A percentile compares a stretch with the other conserved stretches of the same genome.
These are phyloP conservation scores for Drosophila sechellia DNA, from an alignment of 1,140 invertebrate species.

Conservation along the genomic window DNA sequence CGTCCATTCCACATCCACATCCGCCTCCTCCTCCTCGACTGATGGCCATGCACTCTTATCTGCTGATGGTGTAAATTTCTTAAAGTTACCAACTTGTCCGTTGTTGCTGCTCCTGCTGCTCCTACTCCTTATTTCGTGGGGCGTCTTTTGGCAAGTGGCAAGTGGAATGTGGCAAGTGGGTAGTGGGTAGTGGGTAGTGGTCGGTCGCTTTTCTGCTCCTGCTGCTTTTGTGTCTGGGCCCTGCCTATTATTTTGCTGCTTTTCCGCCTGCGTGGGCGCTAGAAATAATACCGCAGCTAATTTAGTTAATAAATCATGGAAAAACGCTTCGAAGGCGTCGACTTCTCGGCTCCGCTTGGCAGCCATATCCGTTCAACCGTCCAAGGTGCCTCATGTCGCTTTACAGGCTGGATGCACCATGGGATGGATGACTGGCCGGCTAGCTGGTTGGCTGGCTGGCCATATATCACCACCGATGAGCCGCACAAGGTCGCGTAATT, in stretches of 20 bases:
- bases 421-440: background rate
- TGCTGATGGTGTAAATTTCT: constrained; percentile 83
- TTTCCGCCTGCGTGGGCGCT: constrained; percentile 8
- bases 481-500: constrained; percentile 50
- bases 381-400: too few species aligned
- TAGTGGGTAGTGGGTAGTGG: background rate
- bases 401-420: background rate
- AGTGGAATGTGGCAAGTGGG: background rate
- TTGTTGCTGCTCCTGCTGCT: constrained; percentile 53
- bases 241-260: constrained; percentile 1
- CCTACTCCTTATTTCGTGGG: constrained; percentile 27
- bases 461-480: too few species aligned
- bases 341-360: constrained; percentile 2
- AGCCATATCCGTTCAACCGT: constrained; percentile 9
- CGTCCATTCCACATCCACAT: constrained; percentile 12
- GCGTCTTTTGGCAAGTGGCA: constrained; percentile 6
- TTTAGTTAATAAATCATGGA: constrained; percentile 74
- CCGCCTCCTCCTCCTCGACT: constrained; percentile 4
- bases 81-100: constrained; percentile 72
- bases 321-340: constrained; percentile 44
- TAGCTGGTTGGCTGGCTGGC: background rate
- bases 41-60: constrained; percentile 66
- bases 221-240: background rate
- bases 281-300: constrained; percentile 68
- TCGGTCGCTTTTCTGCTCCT: constrained; percentile 2